phyloP scores from a whole-genome alignment of 2,113 vertebrate genomes.

The Lucifuga dentata region DNA sequence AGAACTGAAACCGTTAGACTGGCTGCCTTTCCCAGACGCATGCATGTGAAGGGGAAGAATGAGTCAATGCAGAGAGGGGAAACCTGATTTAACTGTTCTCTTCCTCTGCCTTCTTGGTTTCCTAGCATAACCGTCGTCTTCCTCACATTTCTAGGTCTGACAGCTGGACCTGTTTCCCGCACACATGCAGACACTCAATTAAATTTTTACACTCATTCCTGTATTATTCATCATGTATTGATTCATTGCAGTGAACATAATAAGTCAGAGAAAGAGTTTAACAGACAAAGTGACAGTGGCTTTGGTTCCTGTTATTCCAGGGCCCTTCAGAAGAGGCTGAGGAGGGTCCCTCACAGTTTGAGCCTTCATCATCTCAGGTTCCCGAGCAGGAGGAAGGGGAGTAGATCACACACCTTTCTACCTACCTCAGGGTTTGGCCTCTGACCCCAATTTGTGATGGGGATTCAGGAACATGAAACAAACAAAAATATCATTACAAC shows the following conservation, averaged over 20 bases:
- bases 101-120: conserved; percentile 82
- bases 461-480: conserved; percentile 68
- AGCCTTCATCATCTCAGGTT: conserved; percentile 72
- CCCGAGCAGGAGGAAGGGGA: conserved; percentile 70
- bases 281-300: conserved; percentile 28
- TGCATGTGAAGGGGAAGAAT: conserved; percentile 77
- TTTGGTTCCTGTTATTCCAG: conserved; percentile 49
- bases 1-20: conserved; percentile 81
- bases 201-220: conserved; percentile 56
- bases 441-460: conserved; percentile 64
- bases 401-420: conserved; percentile 69
- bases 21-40: conserved; percentile 74
- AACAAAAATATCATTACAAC: conserved; percentile 37
- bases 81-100: conserved; percentile 77
- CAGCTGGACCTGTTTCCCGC: conserved; percentile 52
- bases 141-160: conserved; percentile 70
- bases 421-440: conserved; percentile 79
- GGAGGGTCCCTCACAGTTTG: conserved; percentile 58
- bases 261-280: conserved; percentile 29
- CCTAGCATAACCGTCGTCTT: conserved; percentile 81
- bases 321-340: conserved; percentile 65
- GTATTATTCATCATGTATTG: conserved; percentile 40
- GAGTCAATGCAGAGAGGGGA: conserved; percentile 82
- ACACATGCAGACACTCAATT: conserved; percentile 41
- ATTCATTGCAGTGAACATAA: conserved; percentile 29